Percentiles rank a stretch among this genome's conserved stretches.
phyloP scores from a whole-genome alignment of 2,797 vertebrate species.

The Aulostomus chinensis region DNA sequence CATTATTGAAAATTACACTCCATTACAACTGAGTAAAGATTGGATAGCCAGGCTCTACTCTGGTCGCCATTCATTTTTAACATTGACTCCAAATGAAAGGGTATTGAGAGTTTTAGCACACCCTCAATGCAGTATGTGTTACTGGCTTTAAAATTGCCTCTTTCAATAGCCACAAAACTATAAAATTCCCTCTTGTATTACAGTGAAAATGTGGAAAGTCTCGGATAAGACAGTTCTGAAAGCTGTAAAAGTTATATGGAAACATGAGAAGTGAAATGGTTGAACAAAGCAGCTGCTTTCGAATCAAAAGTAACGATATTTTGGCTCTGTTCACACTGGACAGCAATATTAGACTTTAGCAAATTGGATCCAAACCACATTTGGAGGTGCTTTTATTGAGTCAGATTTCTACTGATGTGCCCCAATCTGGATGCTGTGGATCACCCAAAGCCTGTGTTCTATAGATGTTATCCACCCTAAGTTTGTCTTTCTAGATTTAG shows the following conservation, averaged over 20 bases:
- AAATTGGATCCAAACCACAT: too few relatives aligned
- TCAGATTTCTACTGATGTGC: too few relatives aligned
- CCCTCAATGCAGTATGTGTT: constrained; percentile 6
- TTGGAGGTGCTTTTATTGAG: too few relatives aligned
- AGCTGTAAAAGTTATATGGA: constrained; percentile 1
- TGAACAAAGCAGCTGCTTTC: constrained; percentile 3
- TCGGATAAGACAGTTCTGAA: too few relatives aligned
- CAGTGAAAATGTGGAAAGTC: constrained; percentile 2
- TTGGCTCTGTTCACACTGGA: too few relatives aligned
- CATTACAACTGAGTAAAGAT: too few relatives aligned
- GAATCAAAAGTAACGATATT: too few relatives aligned
- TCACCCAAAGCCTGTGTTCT: too few relatives aligned
- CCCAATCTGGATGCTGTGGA: too few relatives aligned
- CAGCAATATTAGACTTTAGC: too few relatives aligned
- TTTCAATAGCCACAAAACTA: background rate
- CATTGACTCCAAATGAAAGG: constrained; percentile 40
- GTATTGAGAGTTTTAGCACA: constrained; percentile 22
- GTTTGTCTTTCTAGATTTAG: constrained; percentile 12
- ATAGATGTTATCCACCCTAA: background rate
- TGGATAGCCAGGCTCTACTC: constrained; percentile 25
- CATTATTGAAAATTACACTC: constrained; percentile 53
- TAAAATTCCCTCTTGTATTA: constrained; percentile 12
- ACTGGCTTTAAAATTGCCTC: constrained; percentile 7
- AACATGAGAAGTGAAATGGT: background rate
- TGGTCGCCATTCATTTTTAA: constrained; percentile 57